Conservation (phyloP, 2,113 vertebrate species). For the Smithornis capensis region DNA sequence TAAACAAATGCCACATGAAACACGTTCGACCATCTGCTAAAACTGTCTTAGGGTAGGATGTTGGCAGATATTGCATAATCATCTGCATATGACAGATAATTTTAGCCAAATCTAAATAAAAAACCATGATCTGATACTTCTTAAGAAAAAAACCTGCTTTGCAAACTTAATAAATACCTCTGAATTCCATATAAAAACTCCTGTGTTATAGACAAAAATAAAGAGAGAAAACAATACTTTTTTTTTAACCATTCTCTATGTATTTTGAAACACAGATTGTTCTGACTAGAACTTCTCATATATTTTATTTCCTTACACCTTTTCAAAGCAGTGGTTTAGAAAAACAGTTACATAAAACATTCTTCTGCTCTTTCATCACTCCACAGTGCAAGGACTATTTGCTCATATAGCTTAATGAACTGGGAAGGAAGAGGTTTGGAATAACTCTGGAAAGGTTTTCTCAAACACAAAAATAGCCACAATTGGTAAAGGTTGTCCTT, state of each 20-base stretch:
- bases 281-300: neutral
- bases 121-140: neutral
- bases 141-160: neutral
- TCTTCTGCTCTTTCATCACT: neutral
- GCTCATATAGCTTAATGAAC: neutral
- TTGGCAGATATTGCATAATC: constrained; percentile 71
- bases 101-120: constrained; percentile 70
- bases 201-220: neutral
- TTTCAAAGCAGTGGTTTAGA: neutral
- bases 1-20: constrained; percentile 73
- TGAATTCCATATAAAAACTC: neutral
- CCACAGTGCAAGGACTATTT: neutral
- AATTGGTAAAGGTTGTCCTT: constrained; percentile 28
- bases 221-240: neutral
- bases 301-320: neutral
- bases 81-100: constrained; percentile 73
- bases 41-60: constrained; percentile 66
- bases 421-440: neutral
- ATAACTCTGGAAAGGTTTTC: neutral
- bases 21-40: constrained; percentile 70
- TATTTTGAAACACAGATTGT: neutral
- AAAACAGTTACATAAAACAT: neutral
- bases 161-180: neutral
- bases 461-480: neutral
- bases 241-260: neutral